Evolutionary conservation across 1,140 invertebrate genomes (phyloP), one percentile per base, ranked within the genome.

Genomic region (Vanessa tameamea): DNA sequence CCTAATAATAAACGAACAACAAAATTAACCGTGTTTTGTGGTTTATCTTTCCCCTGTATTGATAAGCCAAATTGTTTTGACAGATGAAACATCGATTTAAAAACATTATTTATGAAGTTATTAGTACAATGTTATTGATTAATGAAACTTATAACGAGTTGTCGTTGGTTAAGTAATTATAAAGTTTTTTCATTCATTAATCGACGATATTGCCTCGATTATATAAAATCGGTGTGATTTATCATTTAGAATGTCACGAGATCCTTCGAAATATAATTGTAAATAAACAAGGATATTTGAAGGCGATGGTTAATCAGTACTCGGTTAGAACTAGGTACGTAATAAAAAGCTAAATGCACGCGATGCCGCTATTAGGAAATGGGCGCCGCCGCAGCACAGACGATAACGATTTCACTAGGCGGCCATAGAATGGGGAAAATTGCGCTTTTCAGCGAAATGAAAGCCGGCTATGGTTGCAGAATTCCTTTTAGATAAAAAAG

Each of bases 361-460:
- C 88, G 79, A 90, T 85, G 71, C 75, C 74, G 85, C 85, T 82
- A 90, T 92, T 90, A 92, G 87, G 82, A 84, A 90, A 89, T 89
- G 84, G 87, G 84, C 81, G 85, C 82, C 75, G 86, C 84, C 79
- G 78, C 82, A 86, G 78, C 78, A 79, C 78, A 84, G 78, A 85
- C 87, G 84, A 87, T 89, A 90, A 89, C 87, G 86, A 88, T 89
- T 90, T 83, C 86, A 87, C 83, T 79, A 82, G 84, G 82, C 87
- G 82, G 86, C 83, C 80, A 82, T 84, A 86, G 87, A 90, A 92
- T 86, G 83, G 86, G 81, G 88, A 91, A 88, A 91, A 92, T 90
- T 92, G 88, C 84, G 86, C 88, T 92, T 92, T 91, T 88, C 86
- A 92, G 82, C 83, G 75, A 89, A 89, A 92, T 88, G 84, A 90